phyloP scores from a whole-genome alignment of 1,140 invertebrate genomes.

The Bombus breviceps region DNA sequence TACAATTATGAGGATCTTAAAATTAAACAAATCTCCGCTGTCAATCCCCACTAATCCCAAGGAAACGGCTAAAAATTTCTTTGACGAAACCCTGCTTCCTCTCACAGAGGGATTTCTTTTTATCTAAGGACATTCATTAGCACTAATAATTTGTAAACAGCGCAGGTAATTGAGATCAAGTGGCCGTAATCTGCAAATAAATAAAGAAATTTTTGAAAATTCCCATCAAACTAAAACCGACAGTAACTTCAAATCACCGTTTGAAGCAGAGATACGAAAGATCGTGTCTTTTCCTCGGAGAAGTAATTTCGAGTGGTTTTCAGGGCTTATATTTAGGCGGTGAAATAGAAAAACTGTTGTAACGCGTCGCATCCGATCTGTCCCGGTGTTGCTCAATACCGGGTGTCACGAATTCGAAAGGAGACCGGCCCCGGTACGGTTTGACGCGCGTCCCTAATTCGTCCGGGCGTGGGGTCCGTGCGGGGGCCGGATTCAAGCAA shows the following conservation, averaged over 20 bases:
- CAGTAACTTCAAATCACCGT: neutral
- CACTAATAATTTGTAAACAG: no score
- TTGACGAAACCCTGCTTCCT: no score
- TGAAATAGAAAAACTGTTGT: conserved; percentile 33
- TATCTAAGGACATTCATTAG: no score
- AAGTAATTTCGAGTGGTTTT: conserved; percentile 6
- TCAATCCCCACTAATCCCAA: neutral
- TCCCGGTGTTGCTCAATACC: conserved; percentile 52
- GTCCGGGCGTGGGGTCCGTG: conserved; percentile 57
- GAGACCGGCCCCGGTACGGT: conserved; percentile 57
- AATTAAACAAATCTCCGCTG: no score
- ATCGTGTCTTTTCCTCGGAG: neutral
- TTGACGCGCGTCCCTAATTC: conserved; percentile 74
- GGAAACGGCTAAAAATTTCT: neutral
- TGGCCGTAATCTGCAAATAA: no score
- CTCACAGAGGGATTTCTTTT: no score
- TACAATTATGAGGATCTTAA: no score
- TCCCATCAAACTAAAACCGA: neutral
- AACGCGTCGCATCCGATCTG: conserved; percentile 35
- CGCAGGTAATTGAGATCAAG: no score
- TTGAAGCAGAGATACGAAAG: neutral
- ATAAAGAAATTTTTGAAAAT: no score
- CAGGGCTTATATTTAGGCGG: conserved; percentile 30
- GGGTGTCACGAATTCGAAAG: conserved; percentile 66
- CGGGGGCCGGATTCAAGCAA: conserved; percentile 17